Conservation (phyloP, 2,113 vertebrate genomes). For the Limanda limanda region DNA sequence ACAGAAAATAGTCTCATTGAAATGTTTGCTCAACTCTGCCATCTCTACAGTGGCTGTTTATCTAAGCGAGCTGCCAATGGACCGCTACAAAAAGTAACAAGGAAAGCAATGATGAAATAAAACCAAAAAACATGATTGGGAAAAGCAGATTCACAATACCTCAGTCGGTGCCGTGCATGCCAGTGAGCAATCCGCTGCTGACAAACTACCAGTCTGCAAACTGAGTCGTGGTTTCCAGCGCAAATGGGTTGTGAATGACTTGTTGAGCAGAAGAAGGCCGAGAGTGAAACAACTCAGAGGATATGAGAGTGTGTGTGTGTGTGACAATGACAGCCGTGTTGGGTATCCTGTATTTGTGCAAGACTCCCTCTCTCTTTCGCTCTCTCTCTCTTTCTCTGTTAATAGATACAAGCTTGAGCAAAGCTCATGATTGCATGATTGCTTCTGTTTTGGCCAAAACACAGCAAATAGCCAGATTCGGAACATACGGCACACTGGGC, state of each 20-base stretch:
- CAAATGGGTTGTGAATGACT: conserved; percentile 10
- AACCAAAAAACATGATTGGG: not conserved
- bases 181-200: conserved; percentile 22
- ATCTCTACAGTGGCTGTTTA: conserved; percentile 49
- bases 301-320: conserved; percentile 43
- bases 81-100: conserved; percentile 26
- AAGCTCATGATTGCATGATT: too few species aligned
- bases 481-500: not conserved
- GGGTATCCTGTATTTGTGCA: conserved; percentile 55
- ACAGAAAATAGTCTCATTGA: conserved; percentile 57
- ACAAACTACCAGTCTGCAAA: conserved; percentile 13
- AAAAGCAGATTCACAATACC: conserved; percentile 42
- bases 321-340: conserved; percentile 11
- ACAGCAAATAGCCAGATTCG: conserved; percentile 1
- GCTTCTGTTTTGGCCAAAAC: not conserved
- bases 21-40: conserved; percentile 55
- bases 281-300: conserved; percentile 32
- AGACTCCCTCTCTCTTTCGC: not conserved
- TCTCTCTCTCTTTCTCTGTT: not conserved
- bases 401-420: too few species aligned
- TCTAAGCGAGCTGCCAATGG: conserved; percentile 32
- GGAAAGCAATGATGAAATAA: conserved; percentile 18
- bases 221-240: conserved; percentile 11
- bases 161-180: conserved; percentile 31
- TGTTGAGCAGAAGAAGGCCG: conserved; percentile 5